Base-by-base conservation (phyloP, 2,113 vertebrate species). In the Phylloscopus trochilus region DNA sequence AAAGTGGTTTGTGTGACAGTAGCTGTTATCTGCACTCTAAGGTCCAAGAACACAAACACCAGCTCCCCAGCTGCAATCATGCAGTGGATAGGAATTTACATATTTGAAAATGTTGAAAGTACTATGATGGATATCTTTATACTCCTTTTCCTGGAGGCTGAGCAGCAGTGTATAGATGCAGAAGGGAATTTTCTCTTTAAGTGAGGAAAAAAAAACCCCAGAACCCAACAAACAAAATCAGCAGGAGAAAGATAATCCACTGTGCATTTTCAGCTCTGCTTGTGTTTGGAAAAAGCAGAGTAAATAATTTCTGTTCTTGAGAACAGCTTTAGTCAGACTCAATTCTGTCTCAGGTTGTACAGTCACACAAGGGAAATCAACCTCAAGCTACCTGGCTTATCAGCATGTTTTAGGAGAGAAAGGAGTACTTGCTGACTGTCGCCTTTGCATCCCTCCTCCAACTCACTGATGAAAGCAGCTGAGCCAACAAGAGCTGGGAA, bases 291-390 rank as follows among this genome's bases (percentile, higher is more conserved):
- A 70, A 53, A 80, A 79, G 20, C 22, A 79, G 5, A 86, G 39
- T 63, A 91, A 85, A 84, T 68, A 85, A 91, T 77, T 80, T 90
- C 46, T 92, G 30, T 64, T 77, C 66, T 79, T 49, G 20, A 44
- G 64, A 87, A 68, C 13, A 67, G 27, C 62, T 87, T 82, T 64
- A 90, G 53, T 85, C 78, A 84, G 44, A 43, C 33, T 83, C 67
- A 55, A 30, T 83, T 66, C 55, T 77, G 22, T 62, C 64, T 74
- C 30, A 31, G 35, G 49, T 52, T 90, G 44, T 39, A 72, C 27
- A 64, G 56, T 59, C 84, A 82, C 66, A 87, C 35, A 67, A 56
- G 64, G 27, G 73, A 84, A 93, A 75, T 83, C 59, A 64, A 58
- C 37, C 62, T 89, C 3, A 6, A 75, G 62, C 39, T 74, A 80